Base-by-base conservation (phyloP, 2,113 vertebrate genomes). In the Malaclemys terrapin region DNA sequence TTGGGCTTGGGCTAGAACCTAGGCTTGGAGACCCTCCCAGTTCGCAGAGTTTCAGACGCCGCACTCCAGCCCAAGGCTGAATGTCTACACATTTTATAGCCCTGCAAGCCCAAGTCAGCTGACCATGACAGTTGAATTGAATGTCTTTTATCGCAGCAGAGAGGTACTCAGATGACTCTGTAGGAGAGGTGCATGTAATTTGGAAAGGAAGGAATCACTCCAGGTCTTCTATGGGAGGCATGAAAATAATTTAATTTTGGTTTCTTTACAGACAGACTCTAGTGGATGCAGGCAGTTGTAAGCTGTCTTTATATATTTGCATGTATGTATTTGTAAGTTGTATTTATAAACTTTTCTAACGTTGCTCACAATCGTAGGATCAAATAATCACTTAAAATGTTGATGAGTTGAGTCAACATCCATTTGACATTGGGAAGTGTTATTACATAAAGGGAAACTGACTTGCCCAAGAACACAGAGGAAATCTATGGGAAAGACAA, bases 341-440 rank as follows among this genome's bases (percentile, higher is more conserved):
- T 91, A 47, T 90, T 96, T 87, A 88, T 35, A 94, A 59, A 85
- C 79, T 89, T 92, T 53, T 53, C 0, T 13, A 89, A 87, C 10
- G 2, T n/a, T 57, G 7, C 89, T 91, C 79, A 72, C 25, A 92
- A 92, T 79, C 31, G 45, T 2, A 88, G 54, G 84, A 90, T 82
- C 82, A 85, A 54, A 20, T 20, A 88, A 52, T 27, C 95, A 65
- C 59, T 65, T 65, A 7, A 35, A 65, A 65, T 14, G 12, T 14
- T 65, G 59, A 90, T 88, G 81, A 96, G 88, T n/a, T 87, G n/a
- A 17, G 88, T 93, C 84, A 91, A 83, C 45, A 87, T 13, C n/a
- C 76, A 42, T 19, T 84, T 82, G 94, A 93, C 10, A 90, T 56
- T 20, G 88, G 72, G 72, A 92, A 96, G 91, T 57, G 95, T 80